Conservation (phyloP, 1,140 invertebrate genomes). For the Pseudoatta argentina region DNA sequence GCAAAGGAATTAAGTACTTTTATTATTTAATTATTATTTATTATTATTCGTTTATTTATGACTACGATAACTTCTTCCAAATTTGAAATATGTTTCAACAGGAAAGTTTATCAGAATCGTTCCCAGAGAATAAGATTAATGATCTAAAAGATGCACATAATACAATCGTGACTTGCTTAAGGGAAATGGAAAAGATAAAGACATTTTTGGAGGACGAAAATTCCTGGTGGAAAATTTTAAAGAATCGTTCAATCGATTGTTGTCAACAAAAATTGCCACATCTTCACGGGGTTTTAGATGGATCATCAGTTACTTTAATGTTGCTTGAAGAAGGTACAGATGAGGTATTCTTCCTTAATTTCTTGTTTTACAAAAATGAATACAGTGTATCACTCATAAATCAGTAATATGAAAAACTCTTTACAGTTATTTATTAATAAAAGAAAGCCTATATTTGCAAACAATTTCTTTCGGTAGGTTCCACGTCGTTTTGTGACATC, state of each 20-base stretch:
- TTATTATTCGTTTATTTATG: neutral
- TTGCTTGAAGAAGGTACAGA: slow-evolving; percentile 54
- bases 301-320: slow-evolving; percentile 67
- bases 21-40: no score
- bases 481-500: slow-evolving; percentile 37
- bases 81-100: neutral
- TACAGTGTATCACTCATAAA: no score
- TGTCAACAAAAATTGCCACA: slow-evolving; percentile 70
- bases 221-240: slow-evolving; percentile 67
- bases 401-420: neutral
- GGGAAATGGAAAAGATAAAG: slow-evolving; percentile 61
- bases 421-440: neutral
- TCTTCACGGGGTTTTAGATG: slow-evolving; percentile 74
- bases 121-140: neutral
- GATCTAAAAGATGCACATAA: slow-evolving; percentile 46
- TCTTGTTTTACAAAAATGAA: neutral
- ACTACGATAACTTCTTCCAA: neutral
- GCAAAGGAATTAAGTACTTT: no score
- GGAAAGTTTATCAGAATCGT: neutral
- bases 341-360: slow-evolving; percentile 6
- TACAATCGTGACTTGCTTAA: slow-evolving; percentile 42
- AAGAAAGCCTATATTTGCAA: neutral
- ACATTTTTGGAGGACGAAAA: slow-evolving; percentile 65
- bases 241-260: slow-evolving; percentile 56
- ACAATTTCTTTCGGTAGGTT: neutral